Percentiles rank a stretch among this genome's conserved stretches.
Conservation (phyloP, 2,888 invertebrate species). For the Drosophila kokeensis region DNA sequence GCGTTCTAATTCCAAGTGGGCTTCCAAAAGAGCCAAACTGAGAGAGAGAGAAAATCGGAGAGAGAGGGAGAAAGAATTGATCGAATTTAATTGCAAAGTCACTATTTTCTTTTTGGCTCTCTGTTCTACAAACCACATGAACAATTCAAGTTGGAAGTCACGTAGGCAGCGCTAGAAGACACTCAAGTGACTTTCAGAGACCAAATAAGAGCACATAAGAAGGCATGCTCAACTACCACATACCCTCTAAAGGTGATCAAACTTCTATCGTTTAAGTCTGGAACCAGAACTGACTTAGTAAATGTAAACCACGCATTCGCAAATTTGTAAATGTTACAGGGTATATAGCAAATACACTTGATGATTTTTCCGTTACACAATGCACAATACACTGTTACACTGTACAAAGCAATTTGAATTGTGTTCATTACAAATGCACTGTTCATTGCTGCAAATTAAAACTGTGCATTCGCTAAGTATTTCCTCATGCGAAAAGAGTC, state of each 20-base stretch:
- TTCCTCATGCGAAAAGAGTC: slow-evolving; percentile 22
- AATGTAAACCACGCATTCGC: background rate
- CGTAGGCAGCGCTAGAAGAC: slow-evolving; percentile 29
- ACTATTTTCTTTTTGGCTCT: slow-evolving; percentile 7
- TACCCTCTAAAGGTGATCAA: background rate
- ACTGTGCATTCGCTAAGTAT: slow-evolving; percentile 4
- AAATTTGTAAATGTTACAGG: background rate
- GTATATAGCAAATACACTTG: background rate
- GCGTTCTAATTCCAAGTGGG: slow-evolving; percentile 55
- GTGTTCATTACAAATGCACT: slow-evolving; percentile 18
- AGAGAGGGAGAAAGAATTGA: slow-evolving; percentile 8
- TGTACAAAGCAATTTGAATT: slow-evolving; percentile 19
- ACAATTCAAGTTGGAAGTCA: slow-evolving; percentile 28
- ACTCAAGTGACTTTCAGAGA: slow-evolving; percentile 6
- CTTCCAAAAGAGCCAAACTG: background rate
- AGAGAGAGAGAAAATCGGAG: slow-evolving; percentile 1
- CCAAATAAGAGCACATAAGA: background rate
- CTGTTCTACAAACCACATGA: slow-evolving; percentile 2
- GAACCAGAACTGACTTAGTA: background rate
- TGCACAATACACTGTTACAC: too few relatives aligned
- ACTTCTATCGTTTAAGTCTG: too few relatives aligned
- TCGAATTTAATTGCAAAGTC: slow-evolving; percentile 40
- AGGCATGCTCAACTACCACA: background rate
- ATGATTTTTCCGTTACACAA: slow-evolving; percentile 29
- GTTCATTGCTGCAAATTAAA: slow-evolving; percentile 15